Percentiles rank a stretch among this genome's conserved stretches.
Conservation (phyloP, 2,113 vertebrate species). For the Cricetomys ansorgei region DNA sequence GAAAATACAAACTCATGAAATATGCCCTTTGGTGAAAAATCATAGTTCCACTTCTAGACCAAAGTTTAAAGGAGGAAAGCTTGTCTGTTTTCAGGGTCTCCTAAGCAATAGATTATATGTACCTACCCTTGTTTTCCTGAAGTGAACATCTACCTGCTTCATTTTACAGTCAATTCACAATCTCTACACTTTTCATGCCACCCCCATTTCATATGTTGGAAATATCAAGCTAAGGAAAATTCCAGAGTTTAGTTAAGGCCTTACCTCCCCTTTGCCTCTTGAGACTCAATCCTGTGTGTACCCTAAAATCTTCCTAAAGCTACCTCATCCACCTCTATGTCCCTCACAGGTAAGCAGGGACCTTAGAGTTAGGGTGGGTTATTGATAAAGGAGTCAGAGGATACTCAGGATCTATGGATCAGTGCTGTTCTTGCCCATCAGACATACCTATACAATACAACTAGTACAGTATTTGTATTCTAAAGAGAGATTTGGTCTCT, state of each 20-base stretch:
- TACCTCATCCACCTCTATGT: background rate
- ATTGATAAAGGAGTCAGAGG: background rate
- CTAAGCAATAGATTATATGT: background rate
- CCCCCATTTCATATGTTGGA: slow-evolving; percentile 23
- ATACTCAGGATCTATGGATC: background rate
- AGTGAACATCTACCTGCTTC: background rate
- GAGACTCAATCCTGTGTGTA: background rate
- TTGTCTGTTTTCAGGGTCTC: background rate
- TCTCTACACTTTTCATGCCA: background rate
- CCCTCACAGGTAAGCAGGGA: background rate
- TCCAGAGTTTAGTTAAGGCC: background rate
- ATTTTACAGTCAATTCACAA: background rate
- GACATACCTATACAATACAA: background rate
- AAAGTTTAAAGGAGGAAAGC: background rate
- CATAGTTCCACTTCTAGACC: background rate
- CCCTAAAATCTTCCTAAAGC: background rate
- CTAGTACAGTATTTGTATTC: no score
- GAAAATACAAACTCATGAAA: slow-evolving; percentile 48
- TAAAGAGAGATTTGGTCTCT: background rate
- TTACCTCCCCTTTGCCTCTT: background rate
- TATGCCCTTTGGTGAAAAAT: background rate
- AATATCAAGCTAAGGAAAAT: background rate
- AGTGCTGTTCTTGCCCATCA: background rate
- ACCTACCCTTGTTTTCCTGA: background rate
- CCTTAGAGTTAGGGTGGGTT: background rate